Conservation (phyloP, 2,113 vertebrate genomes). For the Butorides virescens region DNA sequence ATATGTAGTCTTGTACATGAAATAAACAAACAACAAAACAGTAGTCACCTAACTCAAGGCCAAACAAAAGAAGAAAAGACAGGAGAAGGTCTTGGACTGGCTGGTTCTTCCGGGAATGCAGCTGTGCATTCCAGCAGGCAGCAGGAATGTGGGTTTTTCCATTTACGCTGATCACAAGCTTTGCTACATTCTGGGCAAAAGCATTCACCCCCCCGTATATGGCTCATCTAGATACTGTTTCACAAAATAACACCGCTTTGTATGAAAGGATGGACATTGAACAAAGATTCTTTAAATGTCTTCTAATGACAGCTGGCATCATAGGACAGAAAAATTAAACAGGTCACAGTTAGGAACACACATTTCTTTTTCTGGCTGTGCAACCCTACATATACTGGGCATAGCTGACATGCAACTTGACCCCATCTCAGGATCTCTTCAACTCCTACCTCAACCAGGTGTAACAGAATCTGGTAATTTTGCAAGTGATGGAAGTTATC, state of each 20-base stretch:
- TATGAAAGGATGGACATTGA: background rate
- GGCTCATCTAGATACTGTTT: background rate
- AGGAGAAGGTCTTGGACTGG: background rate
- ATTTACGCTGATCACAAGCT: background rate
- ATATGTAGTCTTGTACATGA: background rate
- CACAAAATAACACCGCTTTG: background rate
- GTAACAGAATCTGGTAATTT: background rate
- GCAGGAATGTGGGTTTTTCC: constrained; percentile 62
- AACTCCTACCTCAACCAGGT: background rate
- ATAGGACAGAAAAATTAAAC: background rate
- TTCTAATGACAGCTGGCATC: background rate
- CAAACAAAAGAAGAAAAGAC: background rate
- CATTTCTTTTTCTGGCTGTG: background rate
- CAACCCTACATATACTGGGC: background rate
- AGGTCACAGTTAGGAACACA: background rate
- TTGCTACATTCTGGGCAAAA: background rate
- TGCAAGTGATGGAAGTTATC: background rate
- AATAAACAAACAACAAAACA: background rate
- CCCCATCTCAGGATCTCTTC: background rate
- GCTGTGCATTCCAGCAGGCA: constrained; percentile 51
- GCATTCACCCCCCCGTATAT: background rate
- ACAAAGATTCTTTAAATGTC: background rate
- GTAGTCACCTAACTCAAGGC: background rate
- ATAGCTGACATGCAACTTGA: background rate
- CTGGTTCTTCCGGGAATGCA: constrained; percentile 15